Evolutionary conservation across 1,140 invertebrate species (phyloP), one percentile per base, ranked within the genome.

Genomic region (Parapsyche elsis): DNA sequence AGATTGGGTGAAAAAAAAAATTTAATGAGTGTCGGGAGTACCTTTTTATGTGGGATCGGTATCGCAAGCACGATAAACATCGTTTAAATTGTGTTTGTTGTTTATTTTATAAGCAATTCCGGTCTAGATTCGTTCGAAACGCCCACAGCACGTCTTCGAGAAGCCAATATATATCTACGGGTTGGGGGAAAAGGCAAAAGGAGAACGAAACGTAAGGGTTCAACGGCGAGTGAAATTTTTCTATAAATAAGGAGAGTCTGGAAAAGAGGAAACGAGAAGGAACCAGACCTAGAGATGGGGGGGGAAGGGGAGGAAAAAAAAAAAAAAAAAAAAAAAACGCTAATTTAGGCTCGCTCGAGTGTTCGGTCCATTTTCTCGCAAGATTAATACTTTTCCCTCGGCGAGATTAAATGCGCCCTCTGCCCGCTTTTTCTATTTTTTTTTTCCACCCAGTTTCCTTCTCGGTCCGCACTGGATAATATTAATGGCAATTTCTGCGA

Each of bases 101-200:
- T 67, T 67, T 67, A 67, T 67, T 67, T 23, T 67, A 67, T 67
- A 67, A 67, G 64, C 64, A 67, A 67, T 67, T 67, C 64, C 64
- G 24, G 24, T 26, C 24, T 67, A 16, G 49, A 53, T 53, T 53
- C 49, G 49, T 53, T 53, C 16, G 49, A 10, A 53, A 53, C 49
- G 49, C 49, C 49, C 49, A 53, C 49, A 53, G 49, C 49, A 53
- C 49, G 49, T 53, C 49, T 53, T 16, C 49, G 12, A 53, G 10
- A 53, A 53, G 49, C 49, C 49, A 53, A 53, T 53, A 53, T 53
- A 53, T 38, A 38, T 7, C 30, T 38, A 38, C 7, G 30, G 30
- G 30, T 38, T 4, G 2, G 49, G 10, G 12, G 16, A 53, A 16
- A 53, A 53, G 49, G 49, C 49, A 53, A 53, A 53, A 53, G 10